phyloP scores from a whole-genome alignment of 2,113 vertebrate genomes.

The Sceloporus tristichus region DNA sequence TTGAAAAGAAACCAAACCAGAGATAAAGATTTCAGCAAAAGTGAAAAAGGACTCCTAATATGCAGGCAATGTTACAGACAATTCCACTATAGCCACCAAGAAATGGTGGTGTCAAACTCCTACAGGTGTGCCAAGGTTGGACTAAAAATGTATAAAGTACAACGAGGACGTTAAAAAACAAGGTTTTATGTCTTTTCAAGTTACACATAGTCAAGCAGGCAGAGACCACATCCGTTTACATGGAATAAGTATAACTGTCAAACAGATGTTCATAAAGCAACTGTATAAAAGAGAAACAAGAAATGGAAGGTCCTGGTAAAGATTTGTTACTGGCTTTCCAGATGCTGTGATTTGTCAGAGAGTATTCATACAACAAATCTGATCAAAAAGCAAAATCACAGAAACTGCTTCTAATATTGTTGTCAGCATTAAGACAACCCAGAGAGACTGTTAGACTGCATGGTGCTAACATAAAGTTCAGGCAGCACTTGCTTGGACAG shows the following conservation, averaged over 20 bases:
- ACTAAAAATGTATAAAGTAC: conserved; percentile 14
- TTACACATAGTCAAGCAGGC: conserved; percentile 2
- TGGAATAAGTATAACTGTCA: no score
- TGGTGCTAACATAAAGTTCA: background rate
- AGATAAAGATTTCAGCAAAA: conserved; percentile 8
- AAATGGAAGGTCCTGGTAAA: background rate
- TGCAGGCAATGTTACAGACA: background rate
- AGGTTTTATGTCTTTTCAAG: background rate
- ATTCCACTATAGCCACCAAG: background rate
- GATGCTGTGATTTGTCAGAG: background rate
- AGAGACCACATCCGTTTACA: no score
- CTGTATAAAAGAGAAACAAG: no score
- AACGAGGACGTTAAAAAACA: conserved; percentile 28
- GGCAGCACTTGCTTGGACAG: background rate
- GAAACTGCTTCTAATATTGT: background rate
- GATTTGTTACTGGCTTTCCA: background rate
- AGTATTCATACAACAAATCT: background rate
- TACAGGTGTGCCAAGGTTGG: conserved; percentile 18
- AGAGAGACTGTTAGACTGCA: background rate
- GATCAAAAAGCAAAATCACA: background rate
- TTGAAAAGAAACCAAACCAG: background rate
- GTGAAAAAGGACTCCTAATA: background rate
- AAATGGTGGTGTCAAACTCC: background rate
- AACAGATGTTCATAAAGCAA: no score
- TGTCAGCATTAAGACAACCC: background rate